A percentile compares a stretch with the other conserved stretches of the same genome.
phyloP scores from a whole-genome alignment of 35 echinoderm and acorn worm genomes.

The Stichopus chloronotus region DNA sequence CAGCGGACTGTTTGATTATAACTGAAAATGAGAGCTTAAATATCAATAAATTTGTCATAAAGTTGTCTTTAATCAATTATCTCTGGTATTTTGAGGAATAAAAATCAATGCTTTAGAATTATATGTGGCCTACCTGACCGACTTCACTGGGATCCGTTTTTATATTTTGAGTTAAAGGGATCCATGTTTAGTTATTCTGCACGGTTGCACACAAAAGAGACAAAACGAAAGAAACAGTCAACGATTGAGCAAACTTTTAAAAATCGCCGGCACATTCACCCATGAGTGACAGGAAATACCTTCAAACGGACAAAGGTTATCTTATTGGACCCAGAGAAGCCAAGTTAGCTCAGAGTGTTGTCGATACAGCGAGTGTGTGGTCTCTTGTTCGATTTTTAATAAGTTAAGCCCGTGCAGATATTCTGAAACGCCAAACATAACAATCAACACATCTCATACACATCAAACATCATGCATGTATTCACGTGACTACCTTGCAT shows the following conservation, averaged over 20 bases:
- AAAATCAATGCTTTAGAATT: slow-evolving; percentile 24
- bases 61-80: slow-evolving; percentile 53
- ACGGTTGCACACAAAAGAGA: too few relatives aligned
- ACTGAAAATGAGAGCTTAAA: slow-evolving; percentile 49
- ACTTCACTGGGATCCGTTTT: neutral
- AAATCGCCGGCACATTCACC: neutral
- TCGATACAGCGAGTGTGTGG: too few relatives aligned
- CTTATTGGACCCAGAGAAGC: too few relatives aligned
- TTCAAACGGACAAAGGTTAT: neutral
- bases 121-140: slow-evolving; percentile 28
- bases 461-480: too few relatives aligned
- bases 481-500: too few relatives aligned
- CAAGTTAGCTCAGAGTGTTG: too few relatives aligned
- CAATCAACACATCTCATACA: too few relatives aligned
- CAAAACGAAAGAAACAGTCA: neutral
- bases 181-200: neutral
- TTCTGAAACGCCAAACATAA: too few relatives aligned
- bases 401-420: too few relatives aligned
- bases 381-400: too few relatives aligned
- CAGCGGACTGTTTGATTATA: slow-evolving; percentile 16
- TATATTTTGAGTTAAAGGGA: neutral
- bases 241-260: neutral
- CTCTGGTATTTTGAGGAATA: neutral
- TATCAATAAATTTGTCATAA: slow-evolving; percentile 55
- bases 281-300: neutral